Evolutionary conservation across 2,888 invertebrate species (phyloP).

Genomic region (Cartodere bifasciata): DNA sequence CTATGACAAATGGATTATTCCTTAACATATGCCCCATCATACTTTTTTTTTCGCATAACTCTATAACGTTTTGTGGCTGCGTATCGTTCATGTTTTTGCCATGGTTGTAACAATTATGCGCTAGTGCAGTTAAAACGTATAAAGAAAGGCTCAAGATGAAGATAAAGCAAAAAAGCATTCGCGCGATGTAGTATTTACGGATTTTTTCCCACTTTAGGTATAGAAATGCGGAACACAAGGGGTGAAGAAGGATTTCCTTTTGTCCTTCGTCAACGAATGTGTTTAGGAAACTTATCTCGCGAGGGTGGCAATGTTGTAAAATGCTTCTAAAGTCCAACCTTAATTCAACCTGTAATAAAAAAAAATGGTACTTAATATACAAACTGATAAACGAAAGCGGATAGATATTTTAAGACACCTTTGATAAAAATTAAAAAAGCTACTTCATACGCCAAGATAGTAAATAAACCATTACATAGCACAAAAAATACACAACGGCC

Average conservation of each 20-base stretch:
- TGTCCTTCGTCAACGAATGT: conserved; percentile 82
- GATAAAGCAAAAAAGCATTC: conserved; percentile 64
- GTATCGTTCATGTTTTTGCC: conserved; percentile 53
- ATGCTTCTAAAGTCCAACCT: conserved; percentile 73
- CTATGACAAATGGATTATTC: conserved; percentile 63
- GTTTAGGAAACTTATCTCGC: conserved; percentile 76
- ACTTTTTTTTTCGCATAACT: conserved; percentile 65
- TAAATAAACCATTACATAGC: too few species aligned
- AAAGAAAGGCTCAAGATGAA: conserved; percentile 70
- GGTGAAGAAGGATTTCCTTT: conserved; percentile 75
- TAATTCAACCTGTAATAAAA: too few species aligned
- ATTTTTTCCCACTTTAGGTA: conserved; percentile 87
- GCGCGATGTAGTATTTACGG: conserved; percentile 71
- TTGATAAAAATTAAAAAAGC: too few species aligned
- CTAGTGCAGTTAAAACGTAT: conserved; percentile 69
- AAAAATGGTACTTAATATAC: too few species aligned
- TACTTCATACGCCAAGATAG: too few species aligned
- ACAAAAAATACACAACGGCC: too few species aligned
- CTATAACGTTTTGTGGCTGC: conserved; percentile 60
- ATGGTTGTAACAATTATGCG: conserved; percentile 75
- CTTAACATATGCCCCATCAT: conserved; percentile 63
- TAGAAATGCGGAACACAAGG: conserved; percentile 75
- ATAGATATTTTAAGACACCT: too few species aligned
- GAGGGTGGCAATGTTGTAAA: conserved; percentile 68
- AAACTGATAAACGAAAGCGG: too few species aligned